phyloP scores from a whole-genome alignment of 92 coral and sea anemone genomes.

The Porites rus region DNA sequence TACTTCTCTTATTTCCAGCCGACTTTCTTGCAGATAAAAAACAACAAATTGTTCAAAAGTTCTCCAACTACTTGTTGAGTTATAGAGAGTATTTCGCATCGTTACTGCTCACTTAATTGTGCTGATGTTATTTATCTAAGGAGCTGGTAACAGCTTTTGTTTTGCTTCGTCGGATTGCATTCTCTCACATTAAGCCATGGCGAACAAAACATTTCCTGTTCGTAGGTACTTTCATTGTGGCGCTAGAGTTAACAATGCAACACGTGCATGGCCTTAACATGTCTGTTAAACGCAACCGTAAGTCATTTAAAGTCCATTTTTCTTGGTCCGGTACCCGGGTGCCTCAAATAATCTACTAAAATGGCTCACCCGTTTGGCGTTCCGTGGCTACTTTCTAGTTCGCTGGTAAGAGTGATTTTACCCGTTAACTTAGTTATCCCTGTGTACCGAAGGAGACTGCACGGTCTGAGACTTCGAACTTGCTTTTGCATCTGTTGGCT shows the following conservation, averaged over 20 bases:
- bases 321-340: constrained; percentile 54
- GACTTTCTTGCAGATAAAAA: background rate
- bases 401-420: constrained; percentile 36
- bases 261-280: constrained; percentile 35
- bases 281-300: constrained; percentile 42
- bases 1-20: background rate
- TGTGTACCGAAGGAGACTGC: constrained; percentile 60
- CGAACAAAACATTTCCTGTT: constrained; percentile 39
- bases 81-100: constrained; percentile 1
- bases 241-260: constrained; percentile 35
- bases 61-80: background rate
- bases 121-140: constrained; percentile 34
- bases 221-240: constrained; percentile 25
- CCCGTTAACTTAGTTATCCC: constrained; percentile 27
- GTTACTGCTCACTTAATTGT: constrained; percentile 52
- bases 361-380: constrained; percentile 50
- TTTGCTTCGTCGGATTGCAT: constrained; percentile 5
- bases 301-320: constrained; percentile 50
- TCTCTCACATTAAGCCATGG: constrained; percentile 42
- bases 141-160: constrained; percentile 39
- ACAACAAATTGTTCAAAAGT: background rate
- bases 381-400: constrained; percentile 35
- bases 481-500: constrained; percentile 86
- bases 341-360: constrained; percentile 48
- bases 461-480: constrained; percentile 36